phyloP scores from a whole-genome alignment of 2,113 vertebrate genomes.

The Zosterops pallidus region DNA sequence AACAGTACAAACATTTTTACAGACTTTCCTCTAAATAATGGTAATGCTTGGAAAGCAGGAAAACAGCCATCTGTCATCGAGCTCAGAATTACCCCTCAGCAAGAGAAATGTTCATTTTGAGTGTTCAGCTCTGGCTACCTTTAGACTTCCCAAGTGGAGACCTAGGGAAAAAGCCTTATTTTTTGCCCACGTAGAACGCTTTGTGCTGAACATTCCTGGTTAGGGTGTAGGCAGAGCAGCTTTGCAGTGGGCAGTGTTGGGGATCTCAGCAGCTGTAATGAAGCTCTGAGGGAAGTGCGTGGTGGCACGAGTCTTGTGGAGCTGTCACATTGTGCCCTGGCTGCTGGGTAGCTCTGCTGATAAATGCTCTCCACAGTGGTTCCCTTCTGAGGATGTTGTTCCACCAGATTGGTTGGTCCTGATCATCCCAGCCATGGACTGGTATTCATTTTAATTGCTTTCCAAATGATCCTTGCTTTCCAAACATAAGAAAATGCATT shows the following conservation, averaged over 20 bases:
- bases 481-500: neutral
- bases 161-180: neutral
- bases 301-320: neutral
- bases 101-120: neutral
- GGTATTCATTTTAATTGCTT: neutral
- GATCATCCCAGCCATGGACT: neutral
- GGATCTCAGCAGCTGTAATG: neutral
- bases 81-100: neutral
- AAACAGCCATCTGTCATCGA: neutral
- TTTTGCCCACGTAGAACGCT: accelerated
- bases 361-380: neutral
- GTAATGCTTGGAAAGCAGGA: neutral
- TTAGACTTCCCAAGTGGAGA: neutral
- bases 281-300: neutral
- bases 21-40: neutral
- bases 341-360: neutral
- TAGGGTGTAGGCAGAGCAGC: neutral
- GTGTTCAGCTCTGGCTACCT: neutral
- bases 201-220: neutral
- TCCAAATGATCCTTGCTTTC: neutral
- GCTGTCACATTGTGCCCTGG: neutral
- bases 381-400: neutral
- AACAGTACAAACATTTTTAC: neutral
- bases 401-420: neutral
- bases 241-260: neutral